These are phyloP conservation scores for Stictonetta naevosa DNA, from an alignment of 2,113 vertebrate species.

Conservation along the genomic window DNA sequence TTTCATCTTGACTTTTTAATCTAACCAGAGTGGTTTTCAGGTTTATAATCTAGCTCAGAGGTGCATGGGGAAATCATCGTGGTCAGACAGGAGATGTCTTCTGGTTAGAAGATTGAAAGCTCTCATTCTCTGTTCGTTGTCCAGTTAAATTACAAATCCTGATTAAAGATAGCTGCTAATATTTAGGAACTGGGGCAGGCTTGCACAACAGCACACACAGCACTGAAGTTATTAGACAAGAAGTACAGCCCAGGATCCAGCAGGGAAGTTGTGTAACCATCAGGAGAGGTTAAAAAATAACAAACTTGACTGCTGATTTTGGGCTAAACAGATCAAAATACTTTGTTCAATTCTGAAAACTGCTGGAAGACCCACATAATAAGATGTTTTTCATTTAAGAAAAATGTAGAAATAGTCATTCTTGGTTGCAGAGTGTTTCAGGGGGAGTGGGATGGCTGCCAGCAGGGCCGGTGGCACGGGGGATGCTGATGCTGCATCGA, in stretches of 20 bases:
- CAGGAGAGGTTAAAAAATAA: not conserved
- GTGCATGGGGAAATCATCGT: rapidly evolving
- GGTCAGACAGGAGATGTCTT: not conserved
- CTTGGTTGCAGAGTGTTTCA: not conserved
- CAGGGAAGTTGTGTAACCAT: not conserved
- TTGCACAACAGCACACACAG: not conserved
- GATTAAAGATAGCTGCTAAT: slow-evolving; percentile 27
- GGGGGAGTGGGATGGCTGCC: not conserved
- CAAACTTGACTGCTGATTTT: not conserved
- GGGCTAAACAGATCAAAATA: not conserved
- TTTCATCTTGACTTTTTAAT: not conserved
- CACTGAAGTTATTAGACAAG: not conserved
- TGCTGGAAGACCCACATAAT: not conserved
- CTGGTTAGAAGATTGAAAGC: not conserved
- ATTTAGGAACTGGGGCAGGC: not conserved
- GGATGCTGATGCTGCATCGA: not conserved
- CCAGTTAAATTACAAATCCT: not conserved
- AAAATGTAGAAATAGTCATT: not conserved
- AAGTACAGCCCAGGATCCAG: not conserved
- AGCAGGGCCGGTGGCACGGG: not conserved
- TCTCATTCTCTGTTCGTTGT: not conserved
- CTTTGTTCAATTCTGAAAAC: not conserved
- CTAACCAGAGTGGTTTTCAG: not conserved
- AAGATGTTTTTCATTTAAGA: not conserved
- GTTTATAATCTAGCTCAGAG: not conserved